Evolutionary conservation across 1,140 invertebrate species (phyloP).

Genomic region (Propsilocerus akamusi): DNA sequence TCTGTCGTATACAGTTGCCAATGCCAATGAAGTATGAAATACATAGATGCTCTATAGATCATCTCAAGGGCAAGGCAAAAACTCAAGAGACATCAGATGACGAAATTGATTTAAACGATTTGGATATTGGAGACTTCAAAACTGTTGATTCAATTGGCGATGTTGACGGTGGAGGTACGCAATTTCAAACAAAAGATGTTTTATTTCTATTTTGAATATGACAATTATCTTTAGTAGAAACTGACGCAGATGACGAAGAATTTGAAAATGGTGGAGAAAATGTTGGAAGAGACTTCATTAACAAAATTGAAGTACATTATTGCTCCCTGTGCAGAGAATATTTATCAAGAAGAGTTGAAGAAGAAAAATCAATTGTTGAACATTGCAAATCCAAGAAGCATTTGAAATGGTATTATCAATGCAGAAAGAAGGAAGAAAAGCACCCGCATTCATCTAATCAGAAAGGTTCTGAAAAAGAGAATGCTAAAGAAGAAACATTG

Average conservation of each 20-base stretch:
- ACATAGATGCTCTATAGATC: slow-evolving; percentile 57
- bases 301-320: slow-evolving; percentile 47
- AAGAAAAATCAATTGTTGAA: slow-evolving; percentile 37
- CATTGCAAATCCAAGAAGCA: slow-evolving; percentile 52
- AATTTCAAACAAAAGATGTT: slow-evolving; percentile 5
- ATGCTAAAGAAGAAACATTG: too few relatives aligned
- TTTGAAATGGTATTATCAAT: slow-evolving; percentile 47
- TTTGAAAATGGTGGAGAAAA: slow-evolving; percentile 36
- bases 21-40: slow-evolving; percentile 66
- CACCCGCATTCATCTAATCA: too few relatives aligned
- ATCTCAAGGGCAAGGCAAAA: slow-evolving; percentile 41
- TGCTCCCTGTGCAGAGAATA: slow-evolving; percentile 59
- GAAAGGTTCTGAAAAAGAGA: too few relatives aligned
- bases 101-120: slow-evolving; percentile 55
- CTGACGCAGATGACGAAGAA: slow-evolving; percentile 38
- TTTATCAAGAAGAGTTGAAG: slow-evolving; percentile 38
- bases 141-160: slow-evolving; percentile 69
- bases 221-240: slow-evolving; percentile 14
- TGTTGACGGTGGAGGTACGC: slow-evolving; percentile 35
- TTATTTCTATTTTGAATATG: slow-evolving; percentile 7
- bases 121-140: slow-evolving; percentile 32
- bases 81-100: slow-evolving; percentile 31
- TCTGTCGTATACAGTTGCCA: slow-evolving; percentile 42
- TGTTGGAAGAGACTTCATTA: slow-evolving; percentile 55
- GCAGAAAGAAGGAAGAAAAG: slow-evolving; percentile 36